Percentiles rank a stretch among this genome's conserved stretches.
Conservation (phyloP, 2,888 invertebrate genomes). For the Chrysina gloriosa region DNA sequence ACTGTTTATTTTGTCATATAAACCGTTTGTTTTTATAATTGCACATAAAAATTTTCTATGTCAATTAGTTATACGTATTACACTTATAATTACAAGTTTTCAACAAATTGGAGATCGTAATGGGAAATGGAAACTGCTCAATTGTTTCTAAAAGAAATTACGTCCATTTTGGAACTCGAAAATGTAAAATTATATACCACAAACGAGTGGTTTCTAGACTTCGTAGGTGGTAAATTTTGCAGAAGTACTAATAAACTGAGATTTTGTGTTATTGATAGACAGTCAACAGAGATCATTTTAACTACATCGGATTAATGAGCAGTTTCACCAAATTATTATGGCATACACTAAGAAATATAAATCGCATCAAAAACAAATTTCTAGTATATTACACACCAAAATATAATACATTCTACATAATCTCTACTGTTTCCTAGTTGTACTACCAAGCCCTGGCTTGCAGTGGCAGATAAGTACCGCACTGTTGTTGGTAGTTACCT, state of each 20-base stretch:
- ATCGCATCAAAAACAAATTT: slow-evolving; percentile 2
- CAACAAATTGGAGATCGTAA: neutral
- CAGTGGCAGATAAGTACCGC: slow-evolving; percentile 86
- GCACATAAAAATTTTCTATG: slow-evolving; percentile 4
- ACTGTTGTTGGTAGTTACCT: slow-evolving; percentile 81
- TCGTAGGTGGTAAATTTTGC: too few relatives aligned
- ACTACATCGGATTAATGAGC: too few relatives aligned
- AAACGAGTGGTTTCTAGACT: too few relatives aligned
- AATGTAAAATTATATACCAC: too few relatives aligned
- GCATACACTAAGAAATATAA: too few relatives aligned
- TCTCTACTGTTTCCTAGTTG: slow-evolving; percentile 41
- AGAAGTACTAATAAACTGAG: too few relatives aligned
- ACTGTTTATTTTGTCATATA: slow-evolving; percentile 1
- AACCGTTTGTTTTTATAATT: slow-evolving; percentile 6
- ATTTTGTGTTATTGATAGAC: too few relatives aligned
- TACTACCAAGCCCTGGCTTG: slow-evolving; percentile 91
- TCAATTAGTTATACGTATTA: neutral
- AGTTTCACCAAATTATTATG: too few relatives aligned
- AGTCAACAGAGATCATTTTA: too few relatives aligned
- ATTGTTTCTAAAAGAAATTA: too few relatives aligned
- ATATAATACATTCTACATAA: slow-evolving; percentile 42
- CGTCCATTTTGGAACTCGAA: too few relatives aligned
- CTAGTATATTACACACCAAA: slow-evolving; percentile 8
- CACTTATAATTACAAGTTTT: neutral
- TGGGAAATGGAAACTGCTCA: neutral